Percentiles rank a stretch among this genome's conserved stretches.
These are phyloP conservation scores for Synanceia verrucosa DNA, from an alignment of 2,797 vertebrate genomes.

Conservation along the genomic window DNA sequence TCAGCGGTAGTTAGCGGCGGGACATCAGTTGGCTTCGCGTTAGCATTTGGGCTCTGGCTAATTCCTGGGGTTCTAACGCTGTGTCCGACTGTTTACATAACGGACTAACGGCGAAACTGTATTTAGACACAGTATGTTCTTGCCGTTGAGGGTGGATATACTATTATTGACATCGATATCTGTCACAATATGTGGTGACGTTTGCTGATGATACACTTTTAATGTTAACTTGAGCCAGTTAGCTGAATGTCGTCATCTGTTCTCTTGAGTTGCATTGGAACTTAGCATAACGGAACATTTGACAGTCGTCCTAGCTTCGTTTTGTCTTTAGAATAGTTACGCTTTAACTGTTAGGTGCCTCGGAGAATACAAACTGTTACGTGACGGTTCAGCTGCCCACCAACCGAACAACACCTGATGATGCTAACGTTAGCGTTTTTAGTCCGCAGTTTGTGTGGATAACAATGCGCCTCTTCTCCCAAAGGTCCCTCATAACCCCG, in stretches of 20 bases:
- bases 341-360: too few relatives aligned
- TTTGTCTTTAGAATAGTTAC: too few relatives aligned
- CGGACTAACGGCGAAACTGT: not conserved
- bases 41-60: constrained; percentile 46
- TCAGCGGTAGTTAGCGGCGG: constrained; percentile 13
- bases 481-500: constrained; percentile 50
- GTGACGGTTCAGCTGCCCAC: not conserved
- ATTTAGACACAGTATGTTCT: rapidly evolving
- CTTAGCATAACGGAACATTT: not conserved
- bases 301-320: not conserved
- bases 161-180: not conserved
- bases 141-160: rapidly evolving
- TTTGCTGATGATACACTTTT: constrained; percentile 25
- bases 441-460: constrained; percentile 20
- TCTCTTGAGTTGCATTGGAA: not conserved
- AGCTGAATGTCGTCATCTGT: not conserved
- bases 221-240: constrained; percentile 8
- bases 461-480: constrained; percentile 24
- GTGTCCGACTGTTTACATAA: not conserved
- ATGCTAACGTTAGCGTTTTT: constrained; percentile 23
- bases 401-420: constrained; percentile 6
- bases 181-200: not conserved
- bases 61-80: constrained; percentile 23
- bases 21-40: constrained; percentile 8
- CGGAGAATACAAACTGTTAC: too few relatives aligned